Evolutionary conservation across 2,113 vertebrate species (phyloP).

Genomic region (Passer domesticus): DNA sequence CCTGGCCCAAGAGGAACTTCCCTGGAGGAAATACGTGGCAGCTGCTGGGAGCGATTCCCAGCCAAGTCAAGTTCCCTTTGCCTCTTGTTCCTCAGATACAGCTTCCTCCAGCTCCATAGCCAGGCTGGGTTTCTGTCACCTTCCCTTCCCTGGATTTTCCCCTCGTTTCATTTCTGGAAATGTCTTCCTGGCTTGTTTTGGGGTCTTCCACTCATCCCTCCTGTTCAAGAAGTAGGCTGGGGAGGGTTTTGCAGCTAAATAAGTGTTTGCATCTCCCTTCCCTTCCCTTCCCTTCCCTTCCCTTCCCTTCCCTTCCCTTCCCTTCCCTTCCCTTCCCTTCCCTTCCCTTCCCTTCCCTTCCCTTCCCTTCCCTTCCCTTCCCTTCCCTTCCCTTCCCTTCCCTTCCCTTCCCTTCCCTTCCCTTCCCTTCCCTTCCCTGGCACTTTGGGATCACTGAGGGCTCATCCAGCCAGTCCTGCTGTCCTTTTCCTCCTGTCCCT

Average conservation of each 20-base stretch:
- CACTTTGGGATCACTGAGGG: not conserved
- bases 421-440: too few relatives aligned
- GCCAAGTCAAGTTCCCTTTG: not conserved
- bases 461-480: not conserved
- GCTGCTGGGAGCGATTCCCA: not conserved
- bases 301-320: too few relatives aligned
- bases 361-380: too few relatives aligned
- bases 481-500: not conserved
- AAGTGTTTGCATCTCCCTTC: not conserved
- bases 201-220: not conserved
- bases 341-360: too few relatives aligned
- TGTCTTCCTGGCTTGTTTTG: accelerated
- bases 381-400: not conserved
- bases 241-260: not conserved
- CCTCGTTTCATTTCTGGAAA: not conserved
- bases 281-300: not conserved
- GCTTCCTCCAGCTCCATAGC: not conserved
- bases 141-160: not conserved
- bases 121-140: not conserved
- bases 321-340: too few relatives aligned
- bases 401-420: not conserved
- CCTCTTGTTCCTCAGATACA: not conserved
- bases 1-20: not conserved
- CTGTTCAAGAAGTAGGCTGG: not conserved
- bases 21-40: not conserved